A percentile compares a stretch with the other conserved stretches of the same genome.
Evolutionary conservation across 2,888 invertebrate genomes (phyloP).

Genomic region (Dryadula phaetusa): DNA sequence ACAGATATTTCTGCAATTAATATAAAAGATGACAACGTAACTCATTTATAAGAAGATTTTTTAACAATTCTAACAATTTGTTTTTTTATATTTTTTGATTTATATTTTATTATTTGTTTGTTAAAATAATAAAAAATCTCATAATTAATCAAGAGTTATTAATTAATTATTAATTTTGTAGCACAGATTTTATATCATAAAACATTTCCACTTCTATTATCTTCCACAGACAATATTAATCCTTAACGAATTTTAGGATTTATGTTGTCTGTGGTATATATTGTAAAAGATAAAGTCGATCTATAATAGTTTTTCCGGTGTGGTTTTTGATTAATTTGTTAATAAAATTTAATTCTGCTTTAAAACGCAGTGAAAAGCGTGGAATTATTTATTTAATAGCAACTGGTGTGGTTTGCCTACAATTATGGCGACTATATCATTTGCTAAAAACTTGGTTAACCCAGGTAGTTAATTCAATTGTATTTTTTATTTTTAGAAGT

Average conservation of each 20-base stretch:
- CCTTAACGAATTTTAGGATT: too few species aligned
- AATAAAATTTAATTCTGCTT: neutral
- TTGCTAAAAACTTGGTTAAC: constrained; percentile 80
- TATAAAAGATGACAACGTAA: too few species aligned
- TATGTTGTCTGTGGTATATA: neutral
- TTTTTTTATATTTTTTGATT: too few species aligned
- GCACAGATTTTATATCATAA: neutral
- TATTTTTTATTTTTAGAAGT: constrained; percentile 25
- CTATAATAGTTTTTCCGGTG: constrained; percentile 28
- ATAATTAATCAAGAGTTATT: too few species aligned
- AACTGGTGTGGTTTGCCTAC: constrained; percentile 49
- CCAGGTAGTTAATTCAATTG: constrained; percentile 62
- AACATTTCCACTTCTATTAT: too few species aligned
- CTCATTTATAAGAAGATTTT: too few species aligned
- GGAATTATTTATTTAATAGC: neutral
- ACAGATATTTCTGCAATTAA: too few species aligned
- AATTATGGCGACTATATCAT: constrained; percentile 75
- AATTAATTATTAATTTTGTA: neutral
- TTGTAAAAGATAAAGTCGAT: neutral
- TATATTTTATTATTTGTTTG: too few species aligned
- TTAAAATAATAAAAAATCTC: too few species aligned
- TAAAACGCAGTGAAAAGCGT: neutral
- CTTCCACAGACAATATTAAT: too few species aligned
- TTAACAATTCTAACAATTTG: too few species aligned
- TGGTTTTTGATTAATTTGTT: constrained; percentile 27